Base-by-base conservation (phyloP, 2,113 vertebrate species). In the Plestiodon gilberti region DNA sequence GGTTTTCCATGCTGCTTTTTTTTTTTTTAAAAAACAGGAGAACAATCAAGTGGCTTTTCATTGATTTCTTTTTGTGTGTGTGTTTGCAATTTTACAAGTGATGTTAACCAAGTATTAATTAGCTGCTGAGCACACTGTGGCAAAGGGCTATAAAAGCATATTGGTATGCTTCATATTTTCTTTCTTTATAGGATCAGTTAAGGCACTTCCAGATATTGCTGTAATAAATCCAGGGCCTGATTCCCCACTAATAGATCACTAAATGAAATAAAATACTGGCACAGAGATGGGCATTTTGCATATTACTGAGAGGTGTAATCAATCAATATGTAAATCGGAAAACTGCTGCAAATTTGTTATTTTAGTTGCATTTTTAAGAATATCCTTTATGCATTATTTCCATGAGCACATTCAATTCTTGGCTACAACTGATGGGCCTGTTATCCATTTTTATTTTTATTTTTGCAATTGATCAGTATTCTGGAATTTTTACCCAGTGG, bases 71-170 rank as follows among this genome's bases (percentile, higher is more conserved):
- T 15, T 61, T 20, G 11, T 4, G 55, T 62, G 40, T 17, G 17
- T 57, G 6, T 23, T 90, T 59, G 38, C 23, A 43, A 38, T 61
- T 91, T 80, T 69, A 85, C 25, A 52, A 76, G 62, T 69, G 43
- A 0, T 62, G 6, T 87, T 87, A 76, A 77, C 38, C 57, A 81
- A 76, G 11, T 17, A 3, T 13, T 87, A 14, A 28, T 30, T 79
- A 0, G 69, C 78, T 73, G 4, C 23, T 35, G 81, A 71, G 17
- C 43, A 30, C 23, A 76, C 70, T 69, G n/a, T 55, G 81, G 57
- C 23, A 71, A 0, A 0, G 2, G 0, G 13, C 30, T 80, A 28
- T 15, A 40, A 38, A 78, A 30, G 38, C 61, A 14, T 1, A 33
- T 81, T 59, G 48, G 40, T 33, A n/a, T 69, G 30, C 20, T 69